These are phyloP conservation scores for Pycnonotus jocosus DNA, from an alignment of 2,113 vertebrate species.

Conservation along the genomic window DNA sequence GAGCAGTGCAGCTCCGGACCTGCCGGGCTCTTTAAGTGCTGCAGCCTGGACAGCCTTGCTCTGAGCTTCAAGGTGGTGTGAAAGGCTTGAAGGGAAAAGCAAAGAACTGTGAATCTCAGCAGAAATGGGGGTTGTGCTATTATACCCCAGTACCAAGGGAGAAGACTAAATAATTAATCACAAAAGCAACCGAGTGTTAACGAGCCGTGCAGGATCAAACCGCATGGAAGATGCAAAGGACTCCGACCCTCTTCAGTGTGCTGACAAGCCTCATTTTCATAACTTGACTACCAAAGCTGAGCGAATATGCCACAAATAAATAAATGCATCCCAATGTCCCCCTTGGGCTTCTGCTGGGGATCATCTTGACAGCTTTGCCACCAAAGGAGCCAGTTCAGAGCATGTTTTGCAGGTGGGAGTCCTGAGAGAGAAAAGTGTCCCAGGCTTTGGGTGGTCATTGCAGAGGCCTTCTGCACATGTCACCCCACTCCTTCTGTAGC, in stretches of 20 bases:
- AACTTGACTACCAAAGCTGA: not conserved
- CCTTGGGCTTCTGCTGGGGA: not conserved
- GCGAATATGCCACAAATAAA: not conserved
- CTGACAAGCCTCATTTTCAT: constrained; percentile 36
- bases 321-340: not conserved
- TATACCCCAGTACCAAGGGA: constrained; percentile 20
- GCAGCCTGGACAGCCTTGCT: not conserved
- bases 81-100: not conserved
- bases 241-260: not conserved
- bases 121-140: constrained; percentile 35
- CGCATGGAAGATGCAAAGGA: constrained; percentile 51
- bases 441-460: not conserved
- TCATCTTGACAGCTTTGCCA: not conserved
- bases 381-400: not conserved
- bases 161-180: constrained; percentile 70
- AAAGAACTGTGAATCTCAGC: constrained; percentile 54
- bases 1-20: rapidly evolving
- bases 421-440: not conserved
- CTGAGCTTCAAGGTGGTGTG: not conserved
- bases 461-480: not conserved
- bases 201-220: constrained; percentile 57
- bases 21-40: not conserved
- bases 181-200: constrained; percentile 65
- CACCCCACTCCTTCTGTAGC: rapidly evolving
- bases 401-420: rapidly evolving